Evolutionary conservation across 2,888 invertebrate species (phyloP), one percentile per base, ranked within the genome.

Genomic region (Caenorhabditis drosophilae): DNA sequence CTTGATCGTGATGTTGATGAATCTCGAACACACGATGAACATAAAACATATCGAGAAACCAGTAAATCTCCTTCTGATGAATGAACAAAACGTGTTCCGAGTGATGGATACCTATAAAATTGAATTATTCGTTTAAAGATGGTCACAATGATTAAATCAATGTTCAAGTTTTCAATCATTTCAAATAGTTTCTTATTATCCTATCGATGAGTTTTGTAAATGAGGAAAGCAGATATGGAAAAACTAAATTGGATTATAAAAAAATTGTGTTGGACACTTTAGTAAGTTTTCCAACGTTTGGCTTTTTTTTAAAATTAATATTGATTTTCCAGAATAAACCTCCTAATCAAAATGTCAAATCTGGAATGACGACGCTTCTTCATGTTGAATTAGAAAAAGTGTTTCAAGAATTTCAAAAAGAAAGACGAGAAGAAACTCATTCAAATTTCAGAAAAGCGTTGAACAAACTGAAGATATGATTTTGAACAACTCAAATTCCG

Each of bases 61-160:
- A 98, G 87, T 84, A 95, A 91, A 78, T 92, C 89, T 0, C 97
- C 97, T 68, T 95, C 94, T 0, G 94, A 94, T 0, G 96, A 96
- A 84, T 98, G 97, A 2, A 95, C 93, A 86, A 98, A 98, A 38
- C 97, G 89, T 0, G 95, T 95, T 20, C 96, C 96, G 25, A 86
- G 56, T 9, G 74, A 56, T 1, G 79, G 77, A 40, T 71, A 76
- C 73, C 75, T 75, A 48, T 2, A 64, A 55, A 23, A 47, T n/a
- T n/a, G n/a, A n/a, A n/a, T n/a, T n/a, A n/a, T n/a, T n/a, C n/a
- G n/a, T n/a, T n/a, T n/a, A n/a, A n/a, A n/a, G n/a, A n/a, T n/a
- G n/a, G n/a, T n/a, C n/a, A n/a, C n/a, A n/a, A n/a, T n/a, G n/a
- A n/a, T n/a, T n/a, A n/a, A n/a, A n/a, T 9, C 20, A 9, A 9